Conservation (phyloP, 2,797 vertebrate species). For the Kryptopterus vitreolus region DNA sequence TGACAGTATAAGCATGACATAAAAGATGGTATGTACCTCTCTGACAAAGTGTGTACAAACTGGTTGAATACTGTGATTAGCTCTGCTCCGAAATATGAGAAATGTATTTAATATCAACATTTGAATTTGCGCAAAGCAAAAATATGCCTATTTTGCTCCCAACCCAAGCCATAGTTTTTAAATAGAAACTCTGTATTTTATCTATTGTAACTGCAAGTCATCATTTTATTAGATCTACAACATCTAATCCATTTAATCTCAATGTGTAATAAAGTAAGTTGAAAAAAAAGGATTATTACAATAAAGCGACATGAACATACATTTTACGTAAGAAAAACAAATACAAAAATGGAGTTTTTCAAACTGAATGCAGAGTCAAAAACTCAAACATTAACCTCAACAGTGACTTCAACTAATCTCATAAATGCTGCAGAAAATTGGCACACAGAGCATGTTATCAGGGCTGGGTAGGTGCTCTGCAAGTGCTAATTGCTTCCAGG, state of each 20-base stretch:
- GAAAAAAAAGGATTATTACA: no score
- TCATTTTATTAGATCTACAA: not conserved
- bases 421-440: constrained; percentile 30
- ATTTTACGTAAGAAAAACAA: not conserved
- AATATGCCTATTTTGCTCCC: not conserved
- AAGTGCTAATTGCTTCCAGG: constrained; percentile 55
- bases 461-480: constrained; percentile 45
- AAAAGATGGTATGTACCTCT: not conserved
- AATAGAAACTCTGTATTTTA: not conserved
- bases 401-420: not conserved
- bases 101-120: not conserved
- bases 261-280: no score
- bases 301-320: not conserved
- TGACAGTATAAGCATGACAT: not conserved
- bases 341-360: not conserved
- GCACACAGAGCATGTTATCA: constrained; percentile 37
- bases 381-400: constrained; percentile 10
- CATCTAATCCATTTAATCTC: no score
- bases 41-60: not conserved
- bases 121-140: not conserved
- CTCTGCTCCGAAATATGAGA: not conserved
- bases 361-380: not conserved
- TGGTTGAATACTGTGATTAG: not conserved
- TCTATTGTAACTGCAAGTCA: not conserved
- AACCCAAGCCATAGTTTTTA: not conserved